Conservation (phyloP, 2,888 invertebrate genomes). For the Unio pictorum region DNA sequence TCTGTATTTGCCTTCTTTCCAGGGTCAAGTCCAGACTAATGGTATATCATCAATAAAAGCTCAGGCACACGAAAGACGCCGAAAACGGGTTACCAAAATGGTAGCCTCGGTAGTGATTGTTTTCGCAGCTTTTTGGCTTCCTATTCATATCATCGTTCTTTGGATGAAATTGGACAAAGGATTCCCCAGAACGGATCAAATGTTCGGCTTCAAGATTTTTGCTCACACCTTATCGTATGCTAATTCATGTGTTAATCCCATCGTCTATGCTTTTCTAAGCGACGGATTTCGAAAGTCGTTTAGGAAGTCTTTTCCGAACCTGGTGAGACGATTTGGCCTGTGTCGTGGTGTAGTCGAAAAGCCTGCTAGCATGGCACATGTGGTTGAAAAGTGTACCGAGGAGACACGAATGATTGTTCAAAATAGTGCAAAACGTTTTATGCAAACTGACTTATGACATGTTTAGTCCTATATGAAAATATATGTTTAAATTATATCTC, state of each 20-base stretch:
- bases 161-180: conserved; percentile 45
- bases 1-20: conserved; percentile 9
- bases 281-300: conserved; percentile 65
- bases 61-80: conserved; percentile 34
- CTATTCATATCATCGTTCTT: conserved; percentile 59
- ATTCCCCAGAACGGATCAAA: conserved; percentile 45
- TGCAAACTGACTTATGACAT: conserved; percentile 31
- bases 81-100: conserved; percentile 57
- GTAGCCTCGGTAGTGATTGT: conserved; percentile 62
- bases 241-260: conserved; percentile 65
- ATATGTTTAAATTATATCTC: neutral
- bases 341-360: conserved; percentile 29
- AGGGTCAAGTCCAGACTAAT: conserved; percentile 24
- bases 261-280: conserved; percentile 65
- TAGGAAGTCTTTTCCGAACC: conserved; percentile 52
- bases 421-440: conserved; percentile 22
- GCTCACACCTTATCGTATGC: conserved; percentile 64
- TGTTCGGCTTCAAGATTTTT: conserved; percentile 52
- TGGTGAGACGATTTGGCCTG: conserved; percentile 34
- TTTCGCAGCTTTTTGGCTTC: conserved; percentile 65
- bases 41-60: conserved; percentile 29
- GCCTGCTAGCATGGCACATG: conserved; percentile 15
- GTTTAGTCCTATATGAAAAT: too few species aligned
- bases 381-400: conserved; percentile 20
- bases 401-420: conserved; percentile 17